Conservation (phyloP, 1,140 invertebrate genomes). For the Drosophila rhopaloa region DNA sequence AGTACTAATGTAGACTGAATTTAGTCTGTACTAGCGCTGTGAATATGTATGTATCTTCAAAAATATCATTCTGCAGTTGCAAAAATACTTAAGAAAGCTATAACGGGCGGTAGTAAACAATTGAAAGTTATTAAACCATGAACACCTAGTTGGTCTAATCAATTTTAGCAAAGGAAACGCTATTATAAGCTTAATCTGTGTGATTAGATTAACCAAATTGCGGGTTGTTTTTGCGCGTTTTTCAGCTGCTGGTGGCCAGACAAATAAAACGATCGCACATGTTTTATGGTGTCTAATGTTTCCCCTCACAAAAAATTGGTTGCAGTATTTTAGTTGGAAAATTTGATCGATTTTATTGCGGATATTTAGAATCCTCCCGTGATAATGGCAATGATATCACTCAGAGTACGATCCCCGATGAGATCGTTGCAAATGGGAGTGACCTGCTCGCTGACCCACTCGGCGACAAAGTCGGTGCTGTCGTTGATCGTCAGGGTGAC, state of each 20-base stretch:
- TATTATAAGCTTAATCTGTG: constrained; percentile 58
- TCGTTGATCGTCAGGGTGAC: constrained; percentile 73
- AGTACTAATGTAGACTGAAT: no score
- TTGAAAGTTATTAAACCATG: background rate
- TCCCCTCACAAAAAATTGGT: constrained; percentile 6
- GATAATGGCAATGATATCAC: constrained; percentile 57
- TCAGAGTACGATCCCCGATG: constrained; percentile 60
- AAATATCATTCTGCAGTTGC: background rate
- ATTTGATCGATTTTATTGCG: constrained; percentile 24
- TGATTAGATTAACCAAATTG: constrained; percentile 68
- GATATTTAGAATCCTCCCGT: constrained; percentile 25
- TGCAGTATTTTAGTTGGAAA: constrained; percentile 13
- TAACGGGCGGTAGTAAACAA: background rate
- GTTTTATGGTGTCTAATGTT: constrained; percentile 34
- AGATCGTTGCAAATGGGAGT: constrained; percentile 68
- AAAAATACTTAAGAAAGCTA: background rate
- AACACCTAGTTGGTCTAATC: constrained; percentile 19
- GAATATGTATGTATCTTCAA: no score
- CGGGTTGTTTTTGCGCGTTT: constrained; percentile 27
- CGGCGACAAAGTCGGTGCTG: constrained; percentile 68
- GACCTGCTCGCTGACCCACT: constrained; percentile 36
- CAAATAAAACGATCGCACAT: constrained; percentile 22
- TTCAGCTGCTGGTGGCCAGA: constrained; percentile 18
- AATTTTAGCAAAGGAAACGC: constrained; percentile 19
- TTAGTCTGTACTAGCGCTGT: no score